Conservation (phyloP, 1,140 invertebrate species). For the Teleogryllus occipitalis region DNA sequence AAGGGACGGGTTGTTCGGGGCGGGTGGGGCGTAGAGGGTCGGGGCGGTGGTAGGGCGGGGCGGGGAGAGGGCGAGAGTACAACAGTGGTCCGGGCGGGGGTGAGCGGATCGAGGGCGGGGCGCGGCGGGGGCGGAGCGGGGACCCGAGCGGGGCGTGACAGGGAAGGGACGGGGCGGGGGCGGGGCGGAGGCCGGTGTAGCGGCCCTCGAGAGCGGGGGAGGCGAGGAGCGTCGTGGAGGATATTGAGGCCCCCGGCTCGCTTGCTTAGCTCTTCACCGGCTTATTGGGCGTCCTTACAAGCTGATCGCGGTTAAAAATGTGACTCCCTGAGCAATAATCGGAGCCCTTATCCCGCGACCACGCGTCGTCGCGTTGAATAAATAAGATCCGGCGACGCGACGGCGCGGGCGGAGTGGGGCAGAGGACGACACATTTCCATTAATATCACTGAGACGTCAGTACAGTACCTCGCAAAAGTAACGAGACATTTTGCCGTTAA, state of each 20-base stretch:
- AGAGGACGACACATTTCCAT: not conserved
- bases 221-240: not conserved
- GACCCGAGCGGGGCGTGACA: no score
- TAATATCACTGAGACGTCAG: not conserved
- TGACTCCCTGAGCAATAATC: constrained; percentile 3
- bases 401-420: no score
- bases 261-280: not conserved
- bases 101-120: not conserved
- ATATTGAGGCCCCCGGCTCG: not conserved
- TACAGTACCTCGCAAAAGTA: no score
- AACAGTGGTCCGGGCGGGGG: no score
- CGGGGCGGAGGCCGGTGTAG: no score
- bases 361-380: not conserved
- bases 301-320: not conserved
- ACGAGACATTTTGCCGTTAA: no score
- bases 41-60: no score
- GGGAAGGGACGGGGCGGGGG: no score
- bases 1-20: no score
- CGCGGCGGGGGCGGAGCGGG: no score
- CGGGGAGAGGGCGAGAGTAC: no score
- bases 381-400: not conserved
- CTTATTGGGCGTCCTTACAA: not conserved
- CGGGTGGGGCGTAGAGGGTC: no score
- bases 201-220: not conserved
- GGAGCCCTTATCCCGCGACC: not conserved